A percentile compares a stretch with the other conserved stretches of the same genome.
These are phyloP conservation scores for Leptobrachium ailaonicum DNA, from an alignment of 2,113 vertebrate genomes.

Conservation along the genomic window DNA sequence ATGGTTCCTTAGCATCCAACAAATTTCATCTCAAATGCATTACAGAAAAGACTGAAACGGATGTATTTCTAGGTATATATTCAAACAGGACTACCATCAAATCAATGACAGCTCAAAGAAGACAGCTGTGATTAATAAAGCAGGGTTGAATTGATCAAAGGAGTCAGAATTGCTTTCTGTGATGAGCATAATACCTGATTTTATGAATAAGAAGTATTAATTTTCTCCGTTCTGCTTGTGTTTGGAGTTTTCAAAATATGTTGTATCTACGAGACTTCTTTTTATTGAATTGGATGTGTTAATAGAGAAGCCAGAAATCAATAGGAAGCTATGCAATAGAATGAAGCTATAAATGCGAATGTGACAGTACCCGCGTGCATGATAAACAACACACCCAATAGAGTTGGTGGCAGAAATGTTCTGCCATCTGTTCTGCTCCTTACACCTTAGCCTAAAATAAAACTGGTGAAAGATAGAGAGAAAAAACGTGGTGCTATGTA, in stretches of 20 bases:
- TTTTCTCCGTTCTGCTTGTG: not conserved
- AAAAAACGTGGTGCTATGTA: constrained; percentile 10
- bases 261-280: not conserved
- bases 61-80: constrained; percentile 10
- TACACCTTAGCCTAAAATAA: constrained; percentile 39
- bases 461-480: constrained; percentile 16
- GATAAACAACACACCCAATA: constrained; percentile 44
- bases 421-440: constrained; percentile 42
- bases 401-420: constrained; percentile 12
- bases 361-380: constrained; percentile 30
- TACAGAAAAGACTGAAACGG: not conserved
- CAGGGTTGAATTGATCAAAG: constrained; percentile 41
- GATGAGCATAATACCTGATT: not conserved
- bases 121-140: not conserved
- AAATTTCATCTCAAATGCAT: constrained; percentile 40
- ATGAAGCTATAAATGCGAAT: constrained; percentile 33
- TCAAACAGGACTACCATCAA: constrained; percentile 8
- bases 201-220: constrained; percentile 6
- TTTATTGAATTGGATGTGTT: not conserved
- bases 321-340: constrained; percentile 36
- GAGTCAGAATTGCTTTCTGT: constrained; percentile 14
- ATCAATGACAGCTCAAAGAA: constrained; percentile 7
- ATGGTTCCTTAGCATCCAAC: constrained; percentile 4
- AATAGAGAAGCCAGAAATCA: constrained; percentile 25
- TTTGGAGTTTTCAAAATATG: not conserved